phyloP scores from a whole-genome alignment of 2,888 invertebrate genomes.

The Achlya flavicornis region DNA sequence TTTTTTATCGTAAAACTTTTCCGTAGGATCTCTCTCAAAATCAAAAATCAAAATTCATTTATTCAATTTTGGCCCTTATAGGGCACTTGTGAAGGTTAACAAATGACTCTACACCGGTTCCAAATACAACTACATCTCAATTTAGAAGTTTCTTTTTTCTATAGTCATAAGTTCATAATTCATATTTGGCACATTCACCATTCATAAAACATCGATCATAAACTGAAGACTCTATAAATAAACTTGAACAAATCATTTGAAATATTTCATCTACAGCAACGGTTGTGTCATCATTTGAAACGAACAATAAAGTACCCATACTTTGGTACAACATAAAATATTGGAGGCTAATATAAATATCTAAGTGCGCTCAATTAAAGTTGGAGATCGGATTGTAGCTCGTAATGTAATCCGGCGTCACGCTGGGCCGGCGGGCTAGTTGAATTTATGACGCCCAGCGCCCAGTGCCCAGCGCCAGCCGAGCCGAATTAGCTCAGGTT shows the following conservation, averaged over 20 bases:
- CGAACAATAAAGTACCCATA: not conserved
- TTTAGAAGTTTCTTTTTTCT: not conserved
- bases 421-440: conserved; percentile 52
- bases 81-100: no score
- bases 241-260: not conserved
- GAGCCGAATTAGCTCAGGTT: conserved; percentile 55
- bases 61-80: no score
- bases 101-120: no score
- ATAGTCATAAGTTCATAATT: not conserved
- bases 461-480: conserved; percentile 39
- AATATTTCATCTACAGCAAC: not conserved
- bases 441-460: conserved; percentile 17
- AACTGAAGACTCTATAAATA: no score
- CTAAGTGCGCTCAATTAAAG: conserved; percentile 61
- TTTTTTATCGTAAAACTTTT: no score
- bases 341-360: conserved; percentile 57
- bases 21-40: not conserved
- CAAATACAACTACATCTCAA: no score
- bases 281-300: not conserved
- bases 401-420: conserved; percentile 66
- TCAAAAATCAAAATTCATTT: no score
- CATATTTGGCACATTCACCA: not conserved
- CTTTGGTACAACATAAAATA: conserved; percentile 1
- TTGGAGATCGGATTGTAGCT: conserved; percentile 40
- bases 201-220: not conserved